Evolutionary conservation across 1,140 invertebrate species (phyloP), one percentile per base, ranked within the genome.

Genomic region (Hormaphis cornu): DNA sequence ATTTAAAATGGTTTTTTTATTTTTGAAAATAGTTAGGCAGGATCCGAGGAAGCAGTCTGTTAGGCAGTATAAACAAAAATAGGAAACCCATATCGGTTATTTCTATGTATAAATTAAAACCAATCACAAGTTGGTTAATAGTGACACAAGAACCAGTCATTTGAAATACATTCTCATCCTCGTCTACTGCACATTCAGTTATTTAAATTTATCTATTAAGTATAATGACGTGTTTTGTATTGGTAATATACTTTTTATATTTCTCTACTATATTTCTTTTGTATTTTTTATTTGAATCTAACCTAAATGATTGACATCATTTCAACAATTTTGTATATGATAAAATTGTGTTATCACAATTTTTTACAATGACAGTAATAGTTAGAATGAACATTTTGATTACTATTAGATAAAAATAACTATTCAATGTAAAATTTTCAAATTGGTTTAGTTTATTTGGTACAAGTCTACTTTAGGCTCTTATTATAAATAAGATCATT

Each of bases 171-270:
- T 66, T 66, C 26, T 66, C 61, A 66, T 66, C 61, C 61, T 66
- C 61, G 44, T 46, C 61, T 66, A 66, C 61, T 66, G 44, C 61
- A 66, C 42, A 66, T 48, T 66, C 40, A 66, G 18, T 66, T 66
- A 35, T 33, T 46, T 63, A 28, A 66, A 48, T 58, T 63, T 66
- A 66, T 66, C 28, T 66, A 66, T n/a, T 66, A 66, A 66, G 61
- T 66, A 66, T 28, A 66, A 66, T 66, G 61, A 66, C 61, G 30
- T 66, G 61, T 66, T 66, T 66, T 66, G 61, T 66, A 66, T 66
- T 66, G 61, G 61, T 66, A 66, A 66, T 66, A 66, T 66, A 66
- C 40, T 66, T 66, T 66, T 66, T 66, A 66, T 66, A 66, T 66
- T 66, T 66, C 61, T 66, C 61, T 50, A 66, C 61, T 66, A 66